phyloP scores from a whole-genome alignment of 2,113 vertebrate species.

The Podiceps cristatus region DNA sequence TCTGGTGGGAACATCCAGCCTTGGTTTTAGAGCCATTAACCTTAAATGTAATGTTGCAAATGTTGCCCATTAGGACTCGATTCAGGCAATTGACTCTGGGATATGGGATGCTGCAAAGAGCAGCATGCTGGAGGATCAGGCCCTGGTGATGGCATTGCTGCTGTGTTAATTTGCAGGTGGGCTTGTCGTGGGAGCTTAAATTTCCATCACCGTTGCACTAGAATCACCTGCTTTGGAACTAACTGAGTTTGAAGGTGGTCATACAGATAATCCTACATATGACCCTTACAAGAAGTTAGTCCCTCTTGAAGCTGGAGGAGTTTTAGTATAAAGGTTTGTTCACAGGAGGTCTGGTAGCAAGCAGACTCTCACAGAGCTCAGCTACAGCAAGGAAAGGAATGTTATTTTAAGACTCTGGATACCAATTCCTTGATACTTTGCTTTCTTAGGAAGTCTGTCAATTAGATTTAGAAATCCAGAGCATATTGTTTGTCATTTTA shows the following conservation, averaged over 20 bases:
- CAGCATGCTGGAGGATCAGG: not conserved
- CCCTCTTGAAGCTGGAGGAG: not conserved
- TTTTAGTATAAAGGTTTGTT: not conserved
- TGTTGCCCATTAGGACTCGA: not conserved
- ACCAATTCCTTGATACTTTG: not conserved
- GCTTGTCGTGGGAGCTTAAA: not conserved
- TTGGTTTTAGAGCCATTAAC: not conserved
- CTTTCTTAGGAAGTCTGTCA: conserved; percentile 53
- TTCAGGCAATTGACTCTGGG: not conserved
- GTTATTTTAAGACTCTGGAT: not conserved
- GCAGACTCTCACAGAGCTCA: not conserved
- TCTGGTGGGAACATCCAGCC: not conserved
- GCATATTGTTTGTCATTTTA: conserved; percentile 24
- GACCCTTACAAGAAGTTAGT: not conserved
- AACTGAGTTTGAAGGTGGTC: not conserved
- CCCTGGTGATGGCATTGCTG: not conserved
- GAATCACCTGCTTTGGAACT: not conserved
- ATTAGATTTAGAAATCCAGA: conserved; percentile 38
- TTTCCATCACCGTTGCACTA: not conserved
- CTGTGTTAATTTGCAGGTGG: not conserved
- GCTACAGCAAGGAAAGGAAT: not conserved
- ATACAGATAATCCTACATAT: not conserved
- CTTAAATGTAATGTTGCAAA: not conserved
- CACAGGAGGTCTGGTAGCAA: not conserved
- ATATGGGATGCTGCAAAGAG: not conserved